Evolutionary conservation across 2,113 vertebrate species (phyloP).

Genomic region (Hippotragus niger): DNA sequence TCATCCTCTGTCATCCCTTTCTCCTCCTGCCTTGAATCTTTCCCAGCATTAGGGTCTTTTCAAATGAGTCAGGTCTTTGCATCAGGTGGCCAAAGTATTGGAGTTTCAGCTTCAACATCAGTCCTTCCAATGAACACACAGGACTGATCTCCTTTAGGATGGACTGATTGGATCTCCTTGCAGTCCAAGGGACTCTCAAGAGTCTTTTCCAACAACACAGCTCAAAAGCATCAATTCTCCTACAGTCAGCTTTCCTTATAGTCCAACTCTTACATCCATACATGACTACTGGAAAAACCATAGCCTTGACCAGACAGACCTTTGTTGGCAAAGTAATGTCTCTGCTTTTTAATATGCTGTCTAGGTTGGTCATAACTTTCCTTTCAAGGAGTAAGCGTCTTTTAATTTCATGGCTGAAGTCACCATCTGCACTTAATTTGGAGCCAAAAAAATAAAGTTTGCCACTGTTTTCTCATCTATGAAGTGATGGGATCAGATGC

Average conservation of each 20-base stretch:
- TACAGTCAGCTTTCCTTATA: not conserved
- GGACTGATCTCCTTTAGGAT: not conserved
- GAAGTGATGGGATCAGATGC: not conserved
- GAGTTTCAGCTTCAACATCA: not conserved
- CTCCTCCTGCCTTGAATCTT: not conserved
- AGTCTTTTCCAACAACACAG: not conserved
- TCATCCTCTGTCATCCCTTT: not conserved
- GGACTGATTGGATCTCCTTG: not conserved
- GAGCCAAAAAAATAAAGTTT: fast-evolving
- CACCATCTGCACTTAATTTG: not conserved
- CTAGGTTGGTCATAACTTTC: not conserved
- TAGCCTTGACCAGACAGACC: not conserved
- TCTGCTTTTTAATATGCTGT: not conserved
- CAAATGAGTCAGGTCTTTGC: not conserved
- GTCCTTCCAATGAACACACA: not conserved
- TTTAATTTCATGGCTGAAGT: not conserved
- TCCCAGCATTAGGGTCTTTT: not conserved
- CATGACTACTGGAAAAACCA: not conserved
- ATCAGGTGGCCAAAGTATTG: not conserved
- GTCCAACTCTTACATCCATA: not conserved
- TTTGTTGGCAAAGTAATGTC: not conserved
- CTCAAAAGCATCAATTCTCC: not conserved
- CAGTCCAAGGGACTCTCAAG: not conserved
- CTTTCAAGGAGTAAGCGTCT: not conserved
- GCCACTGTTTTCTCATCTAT: not conserved